These are phyloP conservation scores for Antitype chi DNA, from an alignment of 2,888 invertebrate genomes.

Conservation along the genomic window DNA sequence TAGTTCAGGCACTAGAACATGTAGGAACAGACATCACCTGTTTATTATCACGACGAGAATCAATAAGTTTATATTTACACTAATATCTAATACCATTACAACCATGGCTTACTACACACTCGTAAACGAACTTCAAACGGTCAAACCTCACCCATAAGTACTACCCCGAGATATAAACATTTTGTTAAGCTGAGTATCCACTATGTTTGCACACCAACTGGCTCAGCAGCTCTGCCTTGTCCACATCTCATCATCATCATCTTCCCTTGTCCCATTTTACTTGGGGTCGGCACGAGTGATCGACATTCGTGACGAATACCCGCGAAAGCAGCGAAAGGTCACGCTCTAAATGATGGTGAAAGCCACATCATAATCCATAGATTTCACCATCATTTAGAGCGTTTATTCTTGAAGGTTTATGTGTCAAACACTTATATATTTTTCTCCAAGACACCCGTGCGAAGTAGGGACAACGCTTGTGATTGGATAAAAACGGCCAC, in stretches of 20 bases:
- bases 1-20: not conserved
- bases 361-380: too few species aligned
- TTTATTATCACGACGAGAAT: conserved; percentile 24
- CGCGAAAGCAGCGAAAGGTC: too few species aligned
- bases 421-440: not conserved
- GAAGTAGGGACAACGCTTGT: too few species aligned
- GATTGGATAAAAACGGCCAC: too few species aligned
- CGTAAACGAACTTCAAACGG: conserved; percentile 37
- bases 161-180: conserved; percentile 34
- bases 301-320: too few species aligned
- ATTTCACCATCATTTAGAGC: not conserved
- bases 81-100: conserved; percentile 16
- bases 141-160: conserved; percentile 10
- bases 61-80: conserved; percentile 14
- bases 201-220: not conserved
- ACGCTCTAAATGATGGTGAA: too few species aligned
- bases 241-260: too few species aligned
- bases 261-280: too few species aligned
- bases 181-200: not conserved
- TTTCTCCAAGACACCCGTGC: too few species aligned
- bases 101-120: conserved; percentile 8
- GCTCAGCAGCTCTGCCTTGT: not conserved
- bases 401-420: not conserved
- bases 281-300: too few species aligned
- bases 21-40: conserved; percentile 23